phyloP scores from a whole-genome alignment of 2,888 invertebrate species.

The Tipula unca region DNA sequence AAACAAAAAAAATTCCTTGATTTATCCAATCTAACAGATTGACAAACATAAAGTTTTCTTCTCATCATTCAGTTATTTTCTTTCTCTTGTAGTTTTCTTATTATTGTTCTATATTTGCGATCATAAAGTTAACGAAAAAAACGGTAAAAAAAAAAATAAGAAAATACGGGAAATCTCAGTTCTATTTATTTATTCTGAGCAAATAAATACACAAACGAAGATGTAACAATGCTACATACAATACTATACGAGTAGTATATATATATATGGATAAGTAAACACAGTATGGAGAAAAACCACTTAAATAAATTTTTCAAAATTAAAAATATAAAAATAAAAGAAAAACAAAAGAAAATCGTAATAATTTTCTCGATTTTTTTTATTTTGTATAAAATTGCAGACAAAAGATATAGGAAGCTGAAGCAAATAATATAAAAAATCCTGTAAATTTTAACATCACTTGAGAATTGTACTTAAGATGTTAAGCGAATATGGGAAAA shows the following conservation, averaged over 20 bases:
- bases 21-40: slow-evolving; percentile 8
- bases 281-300: not conserved
- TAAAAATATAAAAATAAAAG: not conserved
- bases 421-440: not conserved
- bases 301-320: not conserved
- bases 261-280: not conserved
- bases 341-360: not conserved
- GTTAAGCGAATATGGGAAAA: slow-evolving; percentile 14
- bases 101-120: not conserved
- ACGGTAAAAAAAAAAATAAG: no score
- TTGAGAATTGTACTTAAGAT: slow-evolving; percentile 14
- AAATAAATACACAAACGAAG: not conserved
- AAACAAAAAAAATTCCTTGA: not conserved
- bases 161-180: not conserved
- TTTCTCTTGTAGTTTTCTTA: not conserved
- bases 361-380: not conserved
- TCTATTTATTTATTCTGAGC: not conserved
- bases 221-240: not conserved
- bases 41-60: not conserved
- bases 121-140: not conserved
- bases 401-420: not conserved
- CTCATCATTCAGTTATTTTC: not conserved
- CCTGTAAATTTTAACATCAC: not conserved
- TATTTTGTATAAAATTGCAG: not conserved
- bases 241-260: not conserved